Evolutionary conservation across 2,888 invertebrate genomes (phyloP), one percentile per base, ranked within the genome.

Genomic region (Digitonthophagus gazella): DNA sequence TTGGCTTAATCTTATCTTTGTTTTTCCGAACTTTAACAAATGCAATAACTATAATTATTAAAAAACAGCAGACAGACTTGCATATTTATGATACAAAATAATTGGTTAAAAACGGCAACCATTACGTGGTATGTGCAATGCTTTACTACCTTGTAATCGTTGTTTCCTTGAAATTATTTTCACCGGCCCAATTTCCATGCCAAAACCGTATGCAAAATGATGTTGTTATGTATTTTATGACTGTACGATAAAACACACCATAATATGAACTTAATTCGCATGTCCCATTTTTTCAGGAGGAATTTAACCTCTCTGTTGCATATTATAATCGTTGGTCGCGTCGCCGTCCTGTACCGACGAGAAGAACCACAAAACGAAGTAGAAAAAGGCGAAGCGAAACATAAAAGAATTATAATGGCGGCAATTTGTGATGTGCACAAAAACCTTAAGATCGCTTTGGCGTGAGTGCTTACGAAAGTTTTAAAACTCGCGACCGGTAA

Each of bases 191-290:
- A 44, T 44, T 44, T 44, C 28, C 2, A 8, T 44, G 28, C 28
- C 28, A 44, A 44, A 44, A 44, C 28, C 11, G 28, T 44, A 44
- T 44, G 28, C 28, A 44, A 44, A 44, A 44, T 44, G 28, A 44
- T 44, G 28, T 44, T 44, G 28, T 44, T 44, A 44, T 44, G 28
- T 44, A 44, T 44, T 44, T 44, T 44, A 44, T 44, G 28, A 11
- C 11, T 44, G 28, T 44, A 44, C 28, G 28, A 44, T 44, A 44
- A 44, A 44, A 44, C 28, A 44, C 28, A 44, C 28, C 28, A 3
- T 61, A 61, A 61, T 61, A 20, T 18, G n/a, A 61, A 61, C n/a
- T 3, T 68, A 68, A 64, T 65, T 68, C 56, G 64, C 28, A 64
- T 56, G 64, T 64, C 22, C 68, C 18, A 68, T 56, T 64, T 64